Base-by-base conservation (phyloP, 2,113 vertebrate species). In the Sebastes schlegelii region DNA sequence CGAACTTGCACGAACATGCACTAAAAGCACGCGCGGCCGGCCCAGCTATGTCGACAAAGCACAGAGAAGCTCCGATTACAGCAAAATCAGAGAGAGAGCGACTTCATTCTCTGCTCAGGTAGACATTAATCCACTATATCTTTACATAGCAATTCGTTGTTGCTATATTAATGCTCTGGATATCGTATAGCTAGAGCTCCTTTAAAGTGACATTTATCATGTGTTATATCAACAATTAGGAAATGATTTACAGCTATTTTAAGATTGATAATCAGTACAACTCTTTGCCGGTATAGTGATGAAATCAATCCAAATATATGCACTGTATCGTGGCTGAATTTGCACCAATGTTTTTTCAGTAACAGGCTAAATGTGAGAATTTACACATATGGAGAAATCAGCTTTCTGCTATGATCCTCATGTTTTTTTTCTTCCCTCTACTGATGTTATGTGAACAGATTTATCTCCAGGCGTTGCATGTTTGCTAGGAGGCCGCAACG, bases 391-490 rank as follows among this genome's bases (percentile, higher is more conserved):
- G 21, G 16, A 46, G 11, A 26, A 63, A 48, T 49, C 14, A 21
- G n/a, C 74, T 75, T 61, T 23, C 57, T 67, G 45, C 46, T 67
- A 11, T 23, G 21, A 45, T 58, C 40, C 49, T 34, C 34, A 4
- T 34, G 34, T 34, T 34, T 34, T 34, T 34, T 34, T 34, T 34
- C 23, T 23, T 16, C 16, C 10, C 23, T 60, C 48, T 68, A 5
- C 40, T 68, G 68, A 46, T 72, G 74, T 68, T 67, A 69, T 49
- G 75, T 76, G 71, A 90, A 69, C 65, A 57, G 4, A 52, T 76
- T 34, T 74, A 43, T 58, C 66, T 77, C 65, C 43, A 26, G 77
- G 70, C 74, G 55, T 61, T 63, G 58, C 60, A 64, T 77, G 81
- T 85, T 68, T 61, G 26, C 51, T 68, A 42, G 21, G 52, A 71